Evolutionary conservation across 2,888 invertebrate species (phyloP).

Genomic region (Clitarchus hookeri): DNA sequence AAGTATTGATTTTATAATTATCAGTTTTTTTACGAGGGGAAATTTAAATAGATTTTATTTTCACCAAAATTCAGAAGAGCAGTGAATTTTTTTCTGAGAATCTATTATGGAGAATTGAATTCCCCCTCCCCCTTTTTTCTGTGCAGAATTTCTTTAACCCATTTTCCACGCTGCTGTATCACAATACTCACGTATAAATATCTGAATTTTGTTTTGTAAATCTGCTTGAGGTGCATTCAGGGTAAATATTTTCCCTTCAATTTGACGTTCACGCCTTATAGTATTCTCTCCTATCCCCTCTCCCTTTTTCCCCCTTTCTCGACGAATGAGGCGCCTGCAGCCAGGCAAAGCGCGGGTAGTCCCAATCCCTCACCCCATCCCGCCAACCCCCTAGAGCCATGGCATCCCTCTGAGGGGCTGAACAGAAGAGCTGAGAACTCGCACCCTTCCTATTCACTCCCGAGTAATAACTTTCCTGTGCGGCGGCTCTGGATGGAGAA

Average conservation of each 20-base stretch:
- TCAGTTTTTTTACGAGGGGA: too few relatives aligned
- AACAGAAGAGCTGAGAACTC: constrained; percentile 6
- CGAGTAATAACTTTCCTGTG: background rate
- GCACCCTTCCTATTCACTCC: constrained; percentile 11
- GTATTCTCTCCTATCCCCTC: background rate
- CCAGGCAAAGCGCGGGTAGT: background rate
- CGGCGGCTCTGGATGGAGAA: background rate
- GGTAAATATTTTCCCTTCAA: background rate
- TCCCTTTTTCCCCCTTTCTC: background rate
- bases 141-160: too few relatives aligned
- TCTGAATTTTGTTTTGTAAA: background rate
- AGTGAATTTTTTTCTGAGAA: too few relatives aligned
- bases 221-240: background rate
- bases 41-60: too few relatives aligned
- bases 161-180: background rate
- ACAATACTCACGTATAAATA: background rate
- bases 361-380: background rate
- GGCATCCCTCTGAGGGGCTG: background rate
- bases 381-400: background rate
- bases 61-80: too few relatives aligned
- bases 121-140: too few relatives aligned
- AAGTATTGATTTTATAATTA: too few relatives aligned
- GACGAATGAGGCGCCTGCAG: background rate
- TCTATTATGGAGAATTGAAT: too few relatives aligned
- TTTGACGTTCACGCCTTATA: background rate